phyloP scores from a whole-genome alignment of 2,888 invertebrate species.

The Drosophila neonasuta region DNA sequence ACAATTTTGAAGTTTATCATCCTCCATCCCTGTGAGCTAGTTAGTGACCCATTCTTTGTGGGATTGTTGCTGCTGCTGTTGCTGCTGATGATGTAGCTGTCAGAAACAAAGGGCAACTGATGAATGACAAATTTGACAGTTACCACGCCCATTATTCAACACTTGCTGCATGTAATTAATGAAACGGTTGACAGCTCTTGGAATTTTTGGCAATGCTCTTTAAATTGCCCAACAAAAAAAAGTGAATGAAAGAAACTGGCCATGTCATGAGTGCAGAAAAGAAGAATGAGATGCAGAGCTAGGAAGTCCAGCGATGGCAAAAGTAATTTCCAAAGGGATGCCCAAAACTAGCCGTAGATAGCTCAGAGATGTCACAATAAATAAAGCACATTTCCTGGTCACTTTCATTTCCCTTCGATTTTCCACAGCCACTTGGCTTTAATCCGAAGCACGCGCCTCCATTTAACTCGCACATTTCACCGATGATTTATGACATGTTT shows the following conservation, averaged over 20 bases:
- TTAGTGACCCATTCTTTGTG: constrained; percentile 27
- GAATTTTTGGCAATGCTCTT: constrained; percentile 44
- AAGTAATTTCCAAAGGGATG: constrained; percentile 33
- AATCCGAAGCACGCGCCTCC: constrained; percentile 59
- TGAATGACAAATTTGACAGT: constrained; percentile 73
- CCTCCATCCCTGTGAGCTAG: constrained; percentile 14
- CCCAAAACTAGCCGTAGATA: constrained; percentile 42
- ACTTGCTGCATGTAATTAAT: constrained; percentile 64
- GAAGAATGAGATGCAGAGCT: background rate
- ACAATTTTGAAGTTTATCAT: background rate
- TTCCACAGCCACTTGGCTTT: constrained; percentile 3
- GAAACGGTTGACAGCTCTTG: constrained; percentile 70
- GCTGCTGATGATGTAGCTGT: constrained; percentile 41
- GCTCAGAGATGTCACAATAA: constrained; percentile 50
- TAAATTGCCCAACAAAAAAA: constrained; percentile 9
- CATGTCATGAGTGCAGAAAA: background rate
- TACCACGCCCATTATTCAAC: constrained; percentile 54
- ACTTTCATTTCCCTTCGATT: background rate
- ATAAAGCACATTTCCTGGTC: constrained; percentile 28
- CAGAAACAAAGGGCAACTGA: constrained; percentile 63
- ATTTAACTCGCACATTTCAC: constrained; percentile 48
- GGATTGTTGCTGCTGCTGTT: background rate
- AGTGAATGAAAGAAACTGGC: background rate
- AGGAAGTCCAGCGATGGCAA: constrained; percentile 25
- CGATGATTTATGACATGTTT: constrained; percentile 74